phyloP scores from a whole-genome alignment of 1,140 invertebrate species.

The Lysiphlebus fabarum region DNA sequence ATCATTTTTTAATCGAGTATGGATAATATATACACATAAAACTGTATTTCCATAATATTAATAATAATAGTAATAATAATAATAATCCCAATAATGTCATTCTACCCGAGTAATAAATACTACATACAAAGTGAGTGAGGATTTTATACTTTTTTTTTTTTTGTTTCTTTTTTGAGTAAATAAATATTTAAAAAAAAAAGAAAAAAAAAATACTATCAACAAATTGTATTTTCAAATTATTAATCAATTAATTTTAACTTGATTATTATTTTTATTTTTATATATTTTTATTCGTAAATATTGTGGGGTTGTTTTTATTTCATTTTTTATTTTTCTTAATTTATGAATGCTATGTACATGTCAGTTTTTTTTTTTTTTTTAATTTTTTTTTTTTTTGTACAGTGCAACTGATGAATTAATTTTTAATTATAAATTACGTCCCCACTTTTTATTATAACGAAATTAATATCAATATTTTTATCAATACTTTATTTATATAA shows the following conservation, averaged over 20 bases:
- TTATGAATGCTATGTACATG: slow-evolving; percentile 52
- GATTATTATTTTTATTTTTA: background rate
- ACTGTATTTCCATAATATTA: slow-evolving; percentile 55
- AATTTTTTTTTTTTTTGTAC: too few relatives aligned
- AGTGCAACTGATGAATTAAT: slow-evolving; percentile 52
- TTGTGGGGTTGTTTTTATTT: slow-evolving; percentile 6
- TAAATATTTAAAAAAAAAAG: slow-evolving; percentile 30
- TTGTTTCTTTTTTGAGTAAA: slow-evolving; percentile 47
- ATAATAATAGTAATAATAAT: slow-evolving; percentile 47
- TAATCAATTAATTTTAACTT: slow-evolving; percentile 3
- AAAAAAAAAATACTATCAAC: too few relatives aligned
- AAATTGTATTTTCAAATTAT: too few relatives aligned
- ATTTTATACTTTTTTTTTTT: background rate
- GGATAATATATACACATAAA: slow-evolving; percentile 52
- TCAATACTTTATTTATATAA: too few relatives aligned
- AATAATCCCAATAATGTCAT: slow-evolving; percentile 56
- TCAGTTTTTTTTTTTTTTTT: slow-evolving; percentile 36
- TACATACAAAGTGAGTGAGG: slow-evolving; percentile 55
- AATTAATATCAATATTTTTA: too few relatives aligned
- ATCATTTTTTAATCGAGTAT: background rate
- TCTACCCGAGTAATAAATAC: slow-evolving; percentile 59
- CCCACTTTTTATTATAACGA: too few relatives aligned
- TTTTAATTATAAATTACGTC: slow-evolving; percentile 6
- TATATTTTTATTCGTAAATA: background rate
- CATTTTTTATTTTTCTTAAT: slow-evolving; percentile 26